Evolutionary conservation across 1,140 invertebrate species (phyloP).

Genomic region (Archegozetes longisetosus): DNA sequence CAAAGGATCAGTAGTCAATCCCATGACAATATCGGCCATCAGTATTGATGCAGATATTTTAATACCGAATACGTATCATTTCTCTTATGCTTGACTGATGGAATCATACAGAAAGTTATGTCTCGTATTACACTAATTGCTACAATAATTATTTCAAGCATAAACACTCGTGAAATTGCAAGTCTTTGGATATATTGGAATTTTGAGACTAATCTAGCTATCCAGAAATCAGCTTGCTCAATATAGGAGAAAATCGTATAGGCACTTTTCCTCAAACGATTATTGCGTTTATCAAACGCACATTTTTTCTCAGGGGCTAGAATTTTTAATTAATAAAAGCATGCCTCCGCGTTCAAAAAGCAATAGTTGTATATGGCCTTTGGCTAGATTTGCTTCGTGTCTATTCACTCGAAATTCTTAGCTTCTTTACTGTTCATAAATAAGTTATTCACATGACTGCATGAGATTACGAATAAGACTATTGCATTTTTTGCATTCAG

Average conservation of each 20-base stretch:
- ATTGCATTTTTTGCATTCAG: no score
- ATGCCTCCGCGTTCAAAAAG: no score
- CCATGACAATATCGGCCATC: not conserved
- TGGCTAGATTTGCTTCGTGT: no score
- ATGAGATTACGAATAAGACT: no score
- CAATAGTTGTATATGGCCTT: no score
- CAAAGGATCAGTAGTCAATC: not conserved
- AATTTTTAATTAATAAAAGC: no score
- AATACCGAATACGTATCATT: not conserved
- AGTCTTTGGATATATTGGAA: not conserved
- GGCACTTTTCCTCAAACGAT: no score
- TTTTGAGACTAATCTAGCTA: not conserved
- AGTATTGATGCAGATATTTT: not conserved
- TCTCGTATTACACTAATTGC: not conserved
- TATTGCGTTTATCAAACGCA: no score
- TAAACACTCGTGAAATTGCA: not conserved
- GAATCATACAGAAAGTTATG: not conserved
- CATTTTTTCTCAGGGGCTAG: no score
- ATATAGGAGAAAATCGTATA: not conserved
- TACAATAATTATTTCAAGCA: not conserved
- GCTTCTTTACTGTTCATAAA: no score
- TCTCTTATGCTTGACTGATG: not conserved
- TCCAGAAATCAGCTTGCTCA: not conserved
- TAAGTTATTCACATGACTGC: no score
- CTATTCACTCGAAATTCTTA: no score